These are phyloP conservation scores for Listrodromus nycthemerus DNA, from an alignment of 2,888 invertebrate genomes.

Conservation along the genomic window DNA sequence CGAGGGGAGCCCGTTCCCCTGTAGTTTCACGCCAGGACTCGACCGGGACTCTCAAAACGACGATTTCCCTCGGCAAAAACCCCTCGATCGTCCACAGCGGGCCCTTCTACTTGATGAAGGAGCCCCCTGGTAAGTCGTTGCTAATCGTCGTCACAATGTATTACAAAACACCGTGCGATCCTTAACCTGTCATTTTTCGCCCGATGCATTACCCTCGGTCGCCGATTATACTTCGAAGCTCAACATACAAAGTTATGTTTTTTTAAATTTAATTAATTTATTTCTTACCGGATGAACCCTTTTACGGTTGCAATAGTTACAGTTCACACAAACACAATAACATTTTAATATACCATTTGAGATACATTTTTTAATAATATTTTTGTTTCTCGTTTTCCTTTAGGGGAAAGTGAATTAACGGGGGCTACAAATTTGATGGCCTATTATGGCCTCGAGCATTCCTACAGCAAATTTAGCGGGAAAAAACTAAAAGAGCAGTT, in stretches of 20 bases:
- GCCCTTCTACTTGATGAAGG: slow-evolving; percentile 99
- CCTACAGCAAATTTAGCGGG: slow-evolving; percentile 98
- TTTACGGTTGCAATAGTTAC: no score
- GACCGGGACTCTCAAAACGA: slow-evolving; percentile 98
- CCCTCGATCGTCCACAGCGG: slow-evolving; percentile 99
- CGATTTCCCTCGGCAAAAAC: slow-evolving; percentile 98
- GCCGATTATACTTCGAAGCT: neutral
- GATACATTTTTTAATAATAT: no score
- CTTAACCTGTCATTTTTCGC: slow-evolving; percentile 50
- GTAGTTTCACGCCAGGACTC: slow-evolving; percentile 98
- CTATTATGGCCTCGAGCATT: slow-evolving; percentile 98
- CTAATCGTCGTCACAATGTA: neutral
- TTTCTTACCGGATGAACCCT: no score
- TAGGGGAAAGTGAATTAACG: slow-evolving; percentile 96
- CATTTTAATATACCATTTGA: no score
- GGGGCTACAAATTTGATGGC: slow-evolving; percentile 99
- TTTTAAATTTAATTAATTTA: neutral
- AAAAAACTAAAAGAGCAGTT: slow-evolving; percentile 97
- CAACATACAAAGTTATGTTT: neutral
- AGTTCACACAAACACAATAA: no score
- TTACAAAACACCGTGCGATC: neutral
- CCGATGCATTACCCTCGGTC: slow-evolving; percentile 60
- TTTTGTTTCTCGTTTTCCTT: slow-evolving; percentile 73
- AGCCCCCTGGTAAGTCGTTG: slow-evolving; percentile 91
- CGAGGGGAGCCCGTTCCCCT: slow-evolving; percentile 96